Evolutionary conservation across 2,888 invertebrate species (phyloP), one percentile per base, ranked within the genome.

Genomic region (Blastobasis adustella): DNA sequence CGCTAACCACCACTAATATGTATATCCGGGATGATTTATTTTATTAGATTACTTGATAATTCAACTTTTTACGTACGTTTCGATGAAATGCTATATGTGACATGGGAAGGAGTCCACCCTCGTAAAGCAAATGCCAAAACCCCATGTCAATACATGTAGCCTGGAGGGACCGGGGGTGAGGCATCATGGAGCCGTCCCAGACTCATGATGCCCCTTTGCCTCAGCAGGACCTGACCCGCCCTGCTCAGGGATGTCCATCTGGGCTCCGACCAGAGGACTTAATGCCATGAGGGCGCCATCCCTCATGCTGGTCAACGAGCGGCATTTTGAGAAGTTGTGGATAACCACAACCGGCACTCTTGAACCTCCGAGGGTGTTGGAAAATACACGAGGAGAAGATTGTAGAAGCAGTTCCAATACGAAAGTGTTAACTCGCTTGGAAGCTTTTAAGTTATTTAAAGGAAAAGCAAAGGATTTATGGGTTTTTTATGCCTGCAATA

Each of bases 231-330:
- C 46, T 58, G 44, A 56, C 54, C 58, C 58, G 45, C 36, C 45
- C 56, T 57, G 56, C 55, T 56, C 55, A 45, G 52, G 52, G 53
- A 58, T 57, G 58, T 59, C 56, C 54, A 39, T 53, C 56, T 44
- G 58, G 54, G 59, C 59, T 43, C 53, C 59, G 54, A 61, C 54
- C 58, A 49, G 55, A 44, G 54, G 54, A 59, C 59, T 61, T 59
- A 58, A 6, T 57, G 57, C 56, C n/a, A 62, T n/a, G n/a, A n/a
- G 57, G 50, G 58, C 58, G 60, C 58, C 60, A 57, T 57, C 60
- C 57, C 55, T 60, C 57, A 5, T 45, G 45, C 10, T 45, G 45
- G 45, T 45, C 45, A 5, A 7, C 45, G 10, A 10, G 10, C 5
- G 45, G 23, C 45, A 45, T n/a, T 5, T 10, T 5, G 10, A 7